Conservation (phyloP, 2,113 vertebrate species). For the Sakesphorus luctuosus region DNA sequence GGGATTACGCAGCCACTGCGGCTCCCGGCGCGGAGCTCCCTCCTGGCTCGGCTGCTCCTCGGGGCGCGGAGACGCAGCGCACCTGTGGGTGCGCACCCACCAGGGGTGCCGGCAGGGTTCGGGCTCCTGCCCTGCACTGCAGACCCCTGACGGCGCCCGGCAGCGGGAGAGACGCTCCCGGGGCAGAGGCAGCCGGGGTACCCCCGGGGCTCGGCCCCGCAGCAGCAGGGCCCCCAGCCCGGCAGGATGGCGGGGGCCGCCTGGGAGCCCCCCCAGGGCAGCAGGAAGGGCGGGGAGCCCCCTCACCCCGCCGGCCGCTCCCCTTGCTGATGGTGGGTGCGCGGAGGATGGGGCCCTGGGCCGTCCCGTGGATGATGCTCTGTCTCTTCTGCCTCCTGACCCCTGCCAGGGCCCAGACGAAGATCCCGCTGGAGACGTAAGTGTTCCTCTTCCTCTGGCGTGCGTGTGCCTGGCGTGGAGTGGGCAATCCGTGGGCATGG, state of each 20-base stretch:
- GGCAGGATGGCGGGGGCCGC: neutral
- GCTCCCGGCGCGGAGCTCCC: constrained; percentile 4
- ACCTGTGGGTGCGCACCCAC: rapidly evolving
- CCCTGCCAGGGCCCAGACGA: constrained; percentile 76
- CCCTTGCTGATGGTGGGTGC: constrained; percentile 14
- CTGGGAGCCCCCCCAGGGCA: neutral
- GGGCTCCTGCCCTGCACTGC: rapidly evolving
- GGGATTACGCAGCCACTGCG: constrained; percentile 54
- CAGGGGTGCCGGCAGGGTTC: rapidly evolving
- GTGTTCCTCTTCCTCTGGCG: constrained; percentile 18
- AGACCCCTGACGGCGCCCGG: neutral
- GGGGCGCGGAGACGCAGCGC: rapidly evolving
- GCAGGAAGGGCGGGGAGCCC: neutral
- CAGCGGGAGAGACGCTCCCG: neutral
- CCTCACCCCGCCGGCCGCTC: neutral
- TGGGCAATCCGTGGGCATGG: neutral
- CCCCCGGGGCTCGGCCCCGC: neutral
- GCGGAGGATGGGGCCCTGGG: constrained; percentile 48
- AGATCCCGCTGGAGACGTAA: constrained; percentile 90
- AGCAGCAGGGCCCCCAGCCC: neutral
- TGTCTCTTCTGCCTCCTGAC: constrained; percentile 62
- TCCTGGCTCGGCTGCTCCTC: neutral
- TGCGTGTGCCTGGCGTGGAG: neutral
- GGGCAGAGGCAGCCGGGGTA: neutral
- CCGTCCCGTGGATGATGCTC: constrained; percentile 77